These are phyloP conservation scores for Ecliptopera silaceata DNA, from an alignment of 2,888 invertebrate genomes.

Conservation along the genomic window DNA sequence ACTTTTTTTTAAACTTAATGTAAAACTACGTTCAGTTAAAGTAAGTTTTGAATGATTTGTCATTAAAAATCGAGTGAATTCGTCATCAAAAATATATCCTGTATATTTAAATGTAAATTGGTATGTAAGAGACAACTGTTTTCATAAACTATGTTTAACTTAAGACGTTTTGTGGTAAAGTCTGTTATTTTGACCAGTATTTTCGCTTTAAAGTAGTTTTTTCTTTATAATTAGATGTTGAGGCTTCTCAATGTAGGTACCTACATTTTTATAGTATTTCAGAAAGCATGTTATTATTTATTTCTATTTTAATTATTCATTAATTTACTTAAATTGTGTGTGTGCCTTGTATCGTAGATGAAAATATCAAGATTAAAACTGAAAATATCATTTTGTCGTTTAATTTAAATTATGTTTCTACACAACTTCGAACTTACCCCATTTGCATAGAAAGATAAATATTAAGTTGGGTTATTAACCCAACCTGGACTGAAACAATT, in stretches of 20 bases:
- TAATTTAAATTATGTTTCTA: slow-evolving; percentile 40
- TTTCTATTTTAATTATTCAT: slow-evolving; percentile 76
- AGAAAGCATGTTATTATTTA: slow-evolving; percentile 76
- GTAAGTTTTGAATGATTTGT: too few relatives aligned
- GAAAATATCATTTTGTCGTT: slow-evolving; percentile 78
- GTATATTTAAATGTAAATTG: neutral
- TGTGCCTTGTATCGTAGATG: slow-evolving; percentile 88
- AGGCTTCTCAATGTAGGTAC: slow-evolving; percentile 55
- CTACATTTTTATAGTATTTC: slow-evolving; percentile 62
- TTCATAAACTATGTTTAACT: slow-evolving; percentile 7
- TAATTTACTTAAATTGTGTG: slow-evolving; percentile 83
- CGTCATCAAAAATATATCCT: neutral
- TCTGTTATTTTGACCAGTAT: slow-evolving; percentile 31
- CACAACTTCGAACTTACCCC: neutral
- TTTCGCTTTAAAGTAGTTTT: slow-evolving; percentile 52
- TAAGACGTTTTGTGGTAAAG: slow-evolving; percentile 19
- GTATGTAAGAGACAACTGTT: neutral
- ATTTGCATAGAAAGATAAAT: neutral
- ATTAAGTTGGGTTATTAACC: too few relatives aligned
- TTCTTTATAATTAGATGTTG: slow-evolving; percentile 62
- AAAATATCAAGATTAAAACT: slow-evolving; percentile 85
- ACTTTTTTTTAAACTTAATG: too few relatives aligned
- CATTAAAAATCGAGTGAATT: neutral
- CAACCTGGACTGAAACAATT: too few relatives aligned
- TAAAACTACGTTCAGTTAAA: too few relatives aligned